Conservation (phyloP, 2,113 vertebrate genomes). For the Phoenicopterus ruber region DNA sequence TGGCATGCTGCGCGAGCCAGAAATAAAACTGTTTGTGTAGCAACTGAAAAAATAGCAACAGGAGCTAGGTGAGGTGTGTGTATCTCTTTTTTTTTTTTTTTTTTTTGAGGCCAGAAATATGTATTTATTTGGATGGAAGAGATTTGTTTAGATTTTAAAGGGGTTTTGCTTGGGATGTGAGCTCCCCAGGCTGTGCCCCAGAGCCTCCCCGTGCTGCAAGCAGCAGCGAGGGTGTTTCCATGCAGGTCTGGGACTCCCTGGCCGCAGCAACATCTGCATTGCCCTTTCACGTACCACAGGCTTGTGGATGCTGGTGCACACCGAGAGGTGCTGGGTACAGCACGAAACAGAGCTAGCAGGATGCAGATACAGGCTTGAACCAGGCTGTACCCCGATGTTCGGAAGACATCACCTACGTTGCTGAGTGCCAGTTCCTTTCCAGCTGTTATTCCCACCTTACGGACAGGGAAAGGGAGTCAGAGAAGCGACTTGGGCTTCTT, state of each 20-base stretch:
- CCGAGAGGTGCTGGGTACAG: not conserved
- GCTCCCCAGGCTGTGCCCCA: fast-evolving
- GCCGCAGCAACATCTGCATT: not conserved
- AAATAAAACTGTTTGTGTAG: constrained; percentile 77
- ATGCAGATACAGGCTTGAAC: not conserved
- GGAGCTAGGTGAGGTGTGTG: not conserved
- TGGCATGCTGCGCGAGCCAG: constrained; percentile 42
- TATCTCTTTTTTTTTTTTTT: too few species aligned
- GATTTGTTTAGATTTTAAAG: not conserved
- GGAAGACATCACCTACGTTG: fast-evolving
- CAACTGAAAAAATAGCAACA: constrained; percentile 71
- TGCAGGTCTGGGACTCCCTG: not conserved
- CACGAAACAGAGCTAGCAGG: not conserved
- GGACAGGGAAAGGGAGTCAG: not conserved
- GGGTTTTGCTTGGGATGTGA: not conserved
- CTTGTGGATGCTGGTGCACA: fast-evolving
- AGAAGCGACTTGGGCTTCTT: not conserved
- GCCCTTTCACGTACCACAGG: fast-evolving
- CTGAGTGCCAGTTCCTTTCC: not conserved
- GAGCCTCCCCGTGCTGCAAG: not conserved
- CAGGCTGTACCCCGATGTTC: fast-evolving
- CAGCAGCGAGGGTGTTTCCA: fast-evolving
- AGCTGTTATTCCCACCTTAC: not conserved
- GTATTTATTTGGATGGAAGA: not conserved
- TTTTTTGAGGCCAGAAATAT: not conserved